Evolutionary conservation across 2,113 vertebrate species (phyloP).

Genomic region (Hystrix cristata): DNA sequence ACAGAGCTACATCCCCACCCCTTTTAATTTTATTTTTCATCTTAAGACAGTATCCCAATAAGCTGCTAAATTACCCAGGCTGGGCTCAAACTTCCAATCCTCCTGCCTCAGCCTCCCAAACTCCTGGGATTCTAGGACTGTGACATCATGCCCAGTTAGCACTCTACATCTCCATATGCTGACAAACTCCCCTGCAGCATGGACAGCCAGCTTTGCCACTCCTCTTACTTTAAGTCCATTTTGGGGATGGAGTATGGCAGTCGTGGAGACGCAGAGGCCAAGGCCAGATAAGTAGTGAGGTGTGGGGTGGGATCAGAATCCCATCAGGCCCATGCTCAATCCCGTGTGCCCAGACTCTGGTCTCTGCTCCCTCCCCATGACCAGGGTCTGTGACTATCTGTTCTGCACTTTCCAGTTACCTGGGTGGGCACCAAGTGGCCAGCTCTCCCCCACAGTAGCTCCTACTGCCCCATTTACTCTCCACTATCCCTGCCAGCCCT

Average conservation of each 20-base stretch:
- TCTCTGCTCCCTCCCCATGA: not conserved
- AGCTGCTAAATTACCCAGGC: not conserved
- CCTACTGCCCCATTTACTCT: too few relatives aligned
- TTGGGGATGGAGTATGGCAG: not conserved
- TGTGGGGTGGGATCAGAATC: not conserved
- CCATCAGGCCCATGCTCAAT: not conserved
- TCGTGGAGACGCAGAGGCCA: accelerated
- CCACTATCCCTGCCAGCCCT: not conserved
- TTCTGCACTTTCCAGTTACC: accelerated
- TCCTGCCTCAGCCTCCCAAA: not conserved
- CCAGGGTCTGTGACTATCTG: too few relatives aligned
- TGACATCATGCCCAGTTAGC: not conserved
- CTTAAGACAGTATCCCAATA: not conserved
- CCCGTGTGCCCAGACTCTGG: not conserved
- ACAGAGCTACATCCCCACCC: too few relatives aligned
- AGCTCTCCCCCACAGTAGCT: not conserved
- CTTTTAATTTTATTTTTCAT: not conserved
- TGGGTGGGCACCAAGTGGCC: not conserved
- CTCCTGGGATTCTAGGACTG: not conserved
- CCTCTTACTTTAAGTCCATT: accelerated
- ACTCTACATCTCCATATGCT: not conserved
- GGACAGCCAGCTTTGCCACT: not conserved
- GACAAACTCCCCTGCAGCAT: not conserved
- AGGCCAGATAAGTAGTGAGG: not conserved
- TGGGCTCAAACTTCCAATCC: not conserved